Conservation (phyloP, 2,888 invertebrate genomes). For the Lasioglossum calceatum region DNA sequence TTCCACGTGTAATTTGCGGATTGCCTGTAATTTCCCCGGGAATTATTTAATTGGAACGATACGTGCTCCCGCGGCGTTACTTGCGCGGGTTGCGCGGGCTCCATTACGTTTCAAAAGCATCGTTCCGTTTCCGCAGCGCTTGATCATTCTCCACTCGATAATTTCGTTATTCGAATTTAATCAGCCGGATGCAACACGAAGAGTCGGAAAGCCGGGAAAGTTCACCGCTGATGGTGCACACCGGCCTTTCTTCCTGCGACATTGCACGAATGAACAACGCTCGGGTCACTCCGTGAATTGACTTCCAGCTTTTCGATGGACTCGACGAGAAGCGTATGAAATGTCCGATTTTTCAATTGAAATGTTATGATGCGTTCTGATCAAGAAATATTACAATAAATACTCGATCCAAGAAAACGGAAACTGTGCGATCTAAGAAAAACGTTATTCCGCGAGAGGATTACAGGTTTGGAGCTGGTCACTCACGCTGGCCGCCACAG, state of each 20-base stretch:
- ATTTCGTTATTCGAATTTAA: conserved; percentile 13
- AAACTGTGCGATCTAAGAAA: no score
- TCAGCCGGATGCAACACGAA: no score
- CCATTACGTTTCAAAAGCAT: neutral
- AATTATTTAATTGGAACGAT: conserved; percentile 29
- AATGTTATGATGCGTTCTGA: no score
- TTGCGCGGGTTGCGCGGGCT: neutral
- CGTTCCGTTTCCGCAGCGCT: conserved; percentile 9
- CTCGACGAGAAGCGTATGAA: neutral
- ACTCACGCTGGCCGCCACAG: no score
- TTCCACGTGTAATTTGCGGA: conserved; percentile 17
- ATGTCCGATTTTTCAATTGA: no score
- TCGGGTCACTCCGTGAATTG: neutral
- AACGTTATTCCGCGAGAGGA: no score
- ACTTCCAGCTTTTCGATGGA: neutral
- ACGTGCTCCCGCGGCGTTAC: neutral
- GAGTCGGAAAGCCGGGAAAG: neutral
- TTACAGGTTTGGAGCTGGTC: no score
- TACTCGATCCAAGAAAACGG: no score
- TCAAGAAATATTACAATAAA: no score
- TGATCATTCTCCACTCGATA: conserved; percentile 19
- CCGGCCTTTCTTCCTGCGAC: neutral
- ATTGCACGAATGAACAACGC: neutral
- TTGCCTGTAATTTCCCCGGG: conserved; percentile 7
- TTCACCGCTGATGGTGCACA: neutral